Base-by-base conservation (phyloP, 2,797 vertebrate species). In the Premnoplex brunnescens region DNA sequence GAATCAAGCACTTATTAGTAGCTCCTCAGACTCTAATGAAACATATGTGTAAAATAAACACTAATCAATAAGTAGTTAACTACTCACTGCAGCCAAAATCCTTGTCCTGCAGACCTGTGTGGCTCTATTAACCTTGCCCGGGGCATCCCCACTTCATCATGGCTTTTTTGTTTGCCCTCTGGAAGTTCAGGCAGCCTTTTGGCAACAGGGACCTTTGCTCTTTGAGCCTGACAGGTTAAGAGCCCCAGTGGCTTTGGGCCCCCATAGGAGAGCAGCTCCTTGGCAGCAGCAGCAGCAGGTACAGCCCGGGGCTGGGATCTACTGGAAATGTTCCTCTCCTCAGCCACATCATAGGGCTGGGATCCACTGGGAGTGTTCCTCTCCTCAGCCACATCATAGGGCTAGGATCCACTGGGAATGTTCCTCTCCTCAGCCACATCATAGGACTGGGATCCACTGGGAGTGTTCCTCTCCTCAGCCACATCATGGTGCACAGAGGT, bases 401-500 rank as follows among this genome's bases (percentile, higher is more conserved):
- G n/a, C n/a, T n/a, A n/a, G n/a, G 39, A 39, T 36, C 90, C 72
- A 60, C 55, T 52, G 75, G 71, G 55, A 82, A 10, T 12, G 1
- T 9, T 22, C 12, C 34, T 17, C 36, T 51, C 62, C 55, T 39
- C 37, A 56, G 41, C n/a, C 62, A 12, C 14, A 6, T 2, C 51
- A 21, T n/a, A n/a, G 49, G 51, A 27, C 55, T 81, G 64, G 2
- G 39, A 39, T 36, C 90, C 72, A 60, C 55, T 52, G 75, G 71
- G 55, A 82, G 9, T 12, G 1, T 9, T 22, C 12, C 34, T 17
- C 36, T 51, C 62, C 55, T 39, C 37, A 56, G 41, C n/a, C 62
- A 12, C 14, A 6, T 2, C 51, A 21, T n/a, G 26, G 12, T 9
- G 23, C 46, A 1, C 24, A 6, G 2, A 12, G 16, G 3, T 4